phyloP scores from a whole-genome alignment of 2,113 vertebrate species.

The Oreochromis spilurus region DNA sequence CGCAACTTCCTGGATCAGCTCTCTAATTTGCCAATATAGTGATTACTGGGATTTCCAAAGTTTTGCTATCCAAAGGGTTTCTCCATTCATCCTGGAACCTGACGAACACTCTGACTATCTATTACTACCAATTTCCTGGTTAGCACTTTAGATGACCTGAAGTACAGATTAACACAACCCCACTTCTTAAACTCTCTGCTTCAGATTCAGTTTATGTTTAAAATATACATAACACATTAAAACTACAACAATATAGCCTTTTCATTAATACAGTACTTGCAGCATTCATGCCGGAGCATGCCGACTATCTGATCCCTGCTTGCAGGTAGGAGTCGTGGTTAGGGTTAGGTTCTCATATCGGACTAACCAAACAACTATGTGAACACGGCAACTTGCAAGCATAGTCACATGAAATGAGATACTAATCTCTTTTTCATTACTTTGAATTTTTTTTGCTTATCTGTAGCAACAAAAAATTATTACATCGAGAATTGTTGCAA shows the following conservation, averaged over 20 bases:
- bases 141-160: background rate
- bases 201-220: background rate
- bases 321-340: background rate
- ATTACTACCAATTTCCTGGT: background rate
- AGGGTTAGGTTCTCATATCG: background rate
- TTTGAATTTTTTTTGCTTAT: background rate
- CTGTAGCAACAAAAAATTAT: background rate
- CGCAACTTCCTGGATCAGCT: background rate
- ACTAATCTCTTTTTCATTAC: background rate
- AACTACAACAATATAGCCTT: background rate
- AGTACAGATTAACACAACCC: background rate
- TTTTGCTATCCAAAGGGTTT: background rate
- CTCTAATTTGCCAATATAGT: background rate
- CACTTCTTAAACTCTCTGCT: background rate
- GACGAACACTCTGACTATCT: background rate
- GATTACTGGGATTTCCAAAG: background rate
- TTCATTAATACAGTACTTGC: background rate
- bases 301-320: background rate
- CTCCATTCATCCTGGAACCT: background rate
- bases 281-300: background rate
- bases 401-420: background rate
- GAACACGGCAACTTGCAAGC: background rate
- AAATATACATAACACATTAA: background rate
- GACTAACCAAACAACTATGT: background rate
- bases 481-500: background rate